Base-by-base conservation (phyloP, 2,888 invertebrate genomes). In the Hipparchia sbordonii region DNA sequence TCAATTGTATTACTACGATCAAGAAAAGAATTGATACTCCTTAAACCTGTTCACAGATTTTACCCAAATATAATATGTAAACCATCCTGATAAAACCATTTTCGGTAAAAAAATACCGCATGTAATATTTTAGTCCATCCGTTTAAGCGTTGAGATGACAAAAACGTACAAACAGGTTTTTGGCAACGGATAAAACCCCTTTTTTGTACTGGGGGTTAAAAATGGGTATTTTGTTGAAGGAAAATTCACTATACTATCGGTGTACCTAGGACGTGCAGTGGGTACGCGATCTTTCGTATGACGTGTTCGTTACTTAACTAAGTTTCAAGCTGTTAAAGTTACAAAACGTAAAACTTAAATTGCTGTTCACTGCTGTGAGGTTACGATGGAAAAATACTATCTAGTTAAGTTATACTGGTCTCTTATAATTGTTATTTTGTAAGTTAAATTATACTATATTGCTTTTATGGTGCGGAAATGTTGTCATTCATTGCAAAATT, bases 341-440 rank as follows among this genome's bases (percentile, higher is more conserved):
- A 65, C 65, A 65, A 65, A 33, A 65, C 65, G 52, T 10, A 10
- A 52, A 65, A 48, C n/a, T 52, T 3, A 52, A 65, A 51, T 65
- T 2, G 12, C 65, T 52, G 63, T 63, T 63, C 13, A 23, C 51
- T 63, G 23, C 63, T 61, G n/a, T 61, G 62, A 62, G 62, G 62
- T 46, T 13, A 33, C 46, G 56, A 13, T 56, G 62, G 62, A 62
- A 62, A 62, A 62, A 13, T 52, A 52, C 52, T 10, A 39, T 23
- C 45, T 13, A 46, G 13, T 63, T 51, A 33, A 51, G 23, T 65
- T 3, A 48, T 23, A 23, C 65, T 33, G 51, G 51, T 23, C 2
- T 3, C 48, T 51, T 65, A 23, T 65, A 65, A 65, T 65, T 65
- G 65, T 65, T 65, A 65, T 63, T 63, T 63, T 51, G 63, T 51